Base-by-base conservation (phyloP, 2,888 invertebrate species). In the Seira musarum region DNA sequence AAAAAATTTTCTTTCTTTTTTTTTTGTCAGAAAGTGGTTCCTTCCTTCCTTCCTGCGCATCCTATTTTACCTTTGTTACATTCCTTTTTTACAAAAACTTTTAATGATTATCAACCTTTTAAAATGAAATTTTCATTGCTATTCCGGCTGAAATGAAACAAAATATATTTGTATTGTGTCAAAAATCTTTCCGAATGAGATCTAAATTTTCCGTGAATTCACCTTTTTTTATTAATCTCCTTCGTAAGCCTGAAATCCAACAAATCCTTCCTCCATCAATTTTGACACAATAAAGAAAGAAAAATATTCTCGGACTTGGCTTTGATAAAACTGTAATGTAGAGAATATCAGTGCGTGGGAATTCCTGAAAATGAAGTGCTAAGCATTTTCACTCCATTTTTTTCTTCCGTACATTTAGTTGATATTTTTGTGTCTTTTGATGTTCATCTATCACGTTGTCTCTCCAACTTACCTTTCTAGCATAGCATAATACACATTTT, bases 281-380 rank as follows among this genome's bases (percentile, higher is more conserved):
- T 60, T 22, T 21, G n/a, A 15, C 15, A 57, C 5, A 10, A 57
- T 57, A 57, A 57, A 60, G 17, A 60, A 60, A 60, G 17, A 60
- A 17, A 5, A 57, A 57, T 10, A 15, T 3, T 15, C 15, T 3
- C 17, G 21, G 5, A 8, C 15, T 49, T 67, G 67, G 67, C 67
- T 46, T 46, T n/a, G 1, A 2, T 15, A 49, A 10, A 40, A 53
- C 69, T 17, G 25, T 25, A 63, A 63, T n/a, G 8, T n/a, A 57
- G 19, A 24, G 60, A n/a, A 8, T 70, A 5, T 1, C 53, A 73
- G 72, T 79, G 79, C 79, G 79, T 79, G 79, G 79, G 79, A 79
- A 73, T 79, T 68, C 53, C 67, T 79, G 63, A 68, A 73, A 79
- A 79, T 79, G 60, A 79, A 79, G 79, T 79, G 79, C 57, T 79